phyloP scores from a whole-genome alignment of 1,140 invertebrate species.

The Phymastichus coffea region DNA sequence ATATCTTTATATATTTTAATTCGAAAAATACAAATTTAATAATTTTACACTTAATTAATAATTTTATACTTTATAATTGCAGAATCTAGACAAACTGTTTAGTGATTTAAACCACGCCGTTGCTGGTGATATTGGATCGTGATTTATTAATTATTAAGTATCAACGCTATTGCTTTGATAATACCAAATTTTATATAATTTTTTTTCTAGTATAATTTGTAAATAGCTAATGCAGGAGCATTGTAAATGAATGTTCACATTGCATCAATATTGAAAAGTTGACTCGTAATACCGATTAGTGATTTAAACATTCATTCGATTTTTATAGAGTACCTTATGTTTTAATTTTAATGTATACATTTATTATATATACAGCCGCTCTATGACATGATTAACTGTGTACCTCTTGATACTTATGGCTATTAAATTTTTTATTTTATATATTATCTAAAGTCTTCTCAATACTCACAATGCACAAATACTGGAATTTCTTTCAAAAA shows the following conservation, averaged over 20 bases:
- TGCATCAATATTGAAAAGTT: conserved; percentile 15
- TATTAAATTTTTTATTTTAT: conserved; percentile 39
- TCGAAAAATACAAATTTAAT: conserved; percentile 10
- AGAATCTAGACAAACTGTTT: conserved; percentile 53
- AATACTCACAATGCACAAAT: too few relatives aligned
- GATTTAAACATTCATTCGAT: conserved; percentile 9
- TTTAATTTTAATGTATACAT: conserved; percentile 22
- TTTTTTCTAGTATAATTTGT: conserved; percentile 32
- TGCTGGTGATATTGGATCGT: conserved; percentile 41
- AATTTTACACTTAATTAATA: conserved; percentile 6
- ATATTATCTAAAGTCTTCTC: conserved; percentile 28
- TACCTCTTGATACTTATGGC: conserved; percentile 6
- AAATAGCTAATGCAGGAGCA: conserved; percentile 33
- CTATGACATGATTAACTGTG: conserved; percentile 13
- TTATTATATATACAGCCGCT: conserved; percentile 5
- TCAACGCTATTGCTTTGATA: not conserved
- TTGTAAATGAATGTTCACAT: conserved; percentile 19
- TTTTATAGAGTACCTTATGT: conserved; percentile 27
- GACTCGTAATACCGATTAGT: conserved; percentile 18
- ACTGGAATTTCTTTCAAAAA: conserved; percentile 6
- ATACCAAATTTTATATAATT: conserved; percentile 27
- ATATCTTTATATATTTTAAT: conserved; percentile 2
- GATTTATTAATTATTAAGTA: conserved; percentile 5
- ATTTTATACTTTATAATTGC: conserved; percentile 32
- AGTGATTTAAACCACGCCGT: conserved; percentile 48